phyloP scores from a whole-genome alignment of 2,113 vertebrate genomes.

The Limanda limanda region DNA sequence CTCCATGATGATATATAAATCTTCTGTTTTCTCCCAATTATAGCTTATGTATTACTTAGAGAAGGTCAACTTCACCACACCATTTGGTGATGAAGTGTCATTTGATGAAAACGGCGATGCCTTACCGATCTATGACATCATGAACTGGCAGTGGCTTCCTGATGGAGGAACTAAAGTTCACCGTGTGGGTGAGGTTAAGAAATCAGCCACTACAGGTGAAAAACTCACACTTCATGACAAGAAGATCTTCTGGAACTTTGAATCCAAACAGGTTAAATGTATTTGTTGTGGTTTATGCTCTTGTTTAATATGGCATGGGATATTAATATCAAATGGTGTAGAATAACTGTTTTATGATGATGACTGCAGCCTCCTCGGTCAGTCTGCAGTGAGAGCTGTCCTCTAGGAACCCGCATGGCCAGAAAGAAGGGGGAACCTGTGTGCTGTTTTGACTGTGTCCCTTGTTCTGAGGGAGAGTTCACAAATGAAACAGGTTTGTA shows the following conservation, averaged over 20 bases:
- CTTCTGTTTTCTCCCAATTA: neutral
- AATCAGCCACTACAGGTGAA: constrained; percentile 46
- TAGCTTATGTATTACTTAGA: constrained; percentile 77
- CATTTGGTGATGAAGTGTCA: constrained; percentile 73
- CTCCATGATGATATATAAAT: neutral
- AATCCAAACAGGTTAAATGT: constrained; percentile 48
- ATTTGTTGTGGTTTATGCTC: neutral
- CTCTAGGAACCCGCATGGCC: constrained; percentile 78
- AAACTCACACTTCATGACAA: constrained; percentile 67
- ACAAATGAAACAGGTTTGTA: constrained; percentile 73
- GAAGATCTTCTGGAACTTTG: constrained; percentile 75
- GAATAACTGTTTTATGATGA: constrained; percentile 2
- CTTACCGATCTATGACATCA: constrained; percentile 76
- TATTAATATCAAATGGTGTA: neutral
- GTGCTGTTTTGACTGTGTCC: constrained; percentile 86
- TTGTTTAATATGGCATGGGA: neutral
- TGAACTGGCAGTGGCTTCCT: constrained; percentile 76
- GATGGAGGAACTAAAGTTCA: constrained; percentile 59
- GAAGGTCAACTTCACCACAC: constrained; percentile 76
- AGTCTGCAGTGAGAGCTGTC: constrained; percentile 81
- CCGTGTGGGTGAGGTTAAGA: constrained; percentile 71
- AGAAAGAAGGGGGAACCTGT: constrained; percentile 78
- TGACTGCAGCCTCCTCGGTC: constrained; percentile 44
- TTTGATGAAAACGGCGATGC: constrained; percentile 80
- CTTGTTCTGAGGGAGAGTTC: constrained; percentile 82